These are phyloP conservation scores for Panthera leo DNA, from an alignment of 2,113 vertebrate genomes.

Conservation along the genomic window DNA sequence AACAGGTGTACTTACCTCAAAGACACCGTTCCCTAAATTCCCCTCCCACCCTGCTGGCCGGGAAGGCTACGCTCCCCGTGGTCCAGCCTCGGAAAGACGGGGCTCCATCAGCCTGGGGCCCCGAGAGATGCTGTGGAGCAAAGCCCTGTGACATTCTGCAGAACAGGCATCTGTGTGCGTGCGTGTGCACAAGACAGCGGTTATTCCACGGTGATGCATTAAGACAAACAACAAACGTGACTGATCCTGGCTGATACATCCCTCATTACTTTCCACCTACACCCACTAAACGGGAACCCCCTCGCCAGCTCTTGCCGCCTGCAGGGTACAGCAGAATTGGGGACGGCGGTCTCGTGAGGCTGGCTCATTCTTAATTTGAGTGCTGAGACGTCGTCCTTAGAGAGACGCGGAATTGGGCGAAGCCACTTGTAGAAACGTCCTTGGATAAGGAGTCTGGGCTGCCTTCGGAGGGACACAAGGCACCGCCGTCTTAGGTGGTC, in stretches of 20 bases:
- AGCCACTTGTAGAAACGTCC: background rate
- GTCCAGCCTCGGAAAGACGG: rapidly evolving
- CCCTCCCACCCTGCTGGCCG: rapidly evolving
- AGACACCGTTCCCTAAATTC: rapidly evolving
- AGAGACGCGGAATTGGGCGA: background rate
- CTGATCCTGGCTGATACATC: rapidly evolving
- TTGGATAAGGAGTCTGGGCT: rapidly evolving
- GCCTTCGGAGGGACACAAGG: rapidly evolving
- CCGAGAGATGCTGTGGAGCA: rapidly evolving
- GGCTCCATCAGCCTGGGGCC: background rate
- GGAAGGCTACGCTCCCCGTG: too few species aligned
- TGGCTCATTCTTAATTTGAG: rapidly evolving
- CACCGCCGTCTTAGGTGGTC: rapidly evolving
- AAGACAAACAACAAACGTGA: background rate
- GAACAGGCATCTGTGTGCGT: rapidly evolving
- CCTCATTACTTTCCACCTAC: rapidly evolving
- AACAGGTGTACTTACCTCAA: rapidly evolving
- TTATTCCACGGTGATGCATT: rapidly evolving
- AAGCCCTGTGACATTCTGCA: rapidly evolving
- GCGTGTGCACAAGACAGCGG: rapidly evolving
- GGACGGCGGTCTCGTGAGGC: rapidly evolving
- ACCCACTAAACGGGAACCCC: rapidly evolving
- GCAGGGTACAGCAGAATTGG: rapidly evolving
- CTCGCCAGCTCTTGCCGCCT: rapidly evolving
- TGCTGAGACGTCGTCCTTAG: background rate